These are phyloP conservation scores for Panulirus ornatus DNA, from an alignment of 1,140 invertebrate species.

Conservation along the genomic window DNA sequence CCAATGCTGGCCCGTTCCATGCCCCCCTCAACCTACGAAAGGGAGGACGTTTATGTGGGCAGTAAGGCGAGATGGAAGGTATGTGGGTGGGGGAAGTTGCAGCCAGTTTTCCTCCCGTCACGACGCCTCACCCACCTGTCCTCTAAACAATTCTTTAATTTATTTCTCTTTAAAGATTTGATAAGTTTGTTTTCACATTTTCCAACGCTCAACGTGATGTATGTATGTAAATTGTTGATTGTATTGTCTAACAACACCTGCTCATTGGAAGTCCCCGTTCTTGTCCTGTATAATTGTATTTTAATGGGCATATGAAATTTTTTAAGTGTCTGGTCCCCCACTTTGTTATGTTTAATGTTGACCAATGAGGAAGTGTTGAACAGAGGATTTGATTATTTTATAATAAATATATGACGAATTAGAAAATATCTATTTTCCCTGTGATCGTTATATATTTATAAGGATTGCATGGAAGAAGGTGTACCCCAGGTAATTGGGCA, in stretches of 20 bases:
- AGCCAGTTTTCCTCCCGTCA: slow-evolving; percentile 66
- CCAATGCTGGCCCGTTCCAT: slow-evolving; percentile 23
- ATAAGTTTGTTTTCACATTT: slow-evolving; percentile 75
- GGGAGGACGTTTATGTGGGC: slow-evolving; percentile 21
- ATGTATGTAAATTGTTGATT: slow-evolving; percentile 76
- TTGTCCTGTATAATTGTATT: slow-evolving; percentile 74
- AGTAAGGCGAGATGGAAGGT: slow-evolving; percentile 45
- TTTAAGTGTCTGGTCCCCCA: slow-evolving; percentile 67
- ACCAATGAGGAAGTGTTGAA: slow-evolving; percentile 76
- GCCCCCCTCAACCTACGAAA: slow-evolving; percentile 16
- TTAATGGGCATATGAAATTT: slow-evolving; percentile 75
- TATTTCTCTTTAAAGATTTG: slow-evolving; percentile 73
- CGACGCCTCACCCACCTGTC: slow-evolving; percentile 67
- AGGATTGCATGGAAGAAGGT: too few species aligned
- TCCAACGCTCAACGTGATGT: slow-evolving; percentile 76
- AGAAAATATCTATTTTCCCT: slow-evolving; percentile 59
- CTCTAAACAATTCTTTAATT: slow-evolving; percentile 65
- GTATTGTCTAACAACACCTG: slow-evolving; percentile 70
- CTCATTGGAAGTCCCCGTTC: slow-evolving; percentile 66
- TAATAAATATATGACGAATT: slow-evolving; percentile 76
- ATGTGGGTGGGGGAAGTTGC: slow-evolving; percentile 53
- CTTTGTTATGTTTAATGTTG: slow-evolving; percentile 76
- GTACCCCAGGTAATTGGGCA: too few species aligned
- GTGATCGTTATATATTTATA: neutral
- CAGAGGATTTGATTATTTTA: slow-evolving; percentile 77